Conservation (phyloP, 2,888 invertebrate genomes). For the Patella ulyssiponensis region DNA sequence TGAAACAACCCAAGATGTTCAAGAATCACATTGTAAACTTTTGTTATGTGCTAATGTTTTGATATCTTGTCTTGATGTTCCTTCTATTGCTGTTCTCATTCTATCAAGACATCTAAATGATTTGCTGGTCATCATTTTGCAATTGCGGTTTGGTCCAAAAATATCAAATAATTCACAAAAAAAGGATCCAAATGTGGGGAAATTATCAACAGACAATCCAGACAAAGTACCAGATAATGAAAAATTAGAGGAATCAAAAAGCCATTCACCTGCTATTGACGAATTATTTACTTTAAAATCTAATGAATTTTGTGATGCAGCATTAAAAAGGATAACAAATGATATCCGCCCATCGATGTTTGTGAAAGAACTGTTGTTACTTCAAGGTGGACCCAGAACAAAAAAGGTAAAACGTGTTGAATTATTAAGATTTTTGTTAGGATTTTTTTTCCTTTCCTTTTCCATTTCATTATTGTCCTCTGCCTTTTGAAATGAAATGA, state of each 20-base stretch:
- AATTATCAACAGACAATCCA: not conserved
- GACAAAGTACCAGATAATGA: not conserved
- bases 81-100: slow-evolving; percentile 75
- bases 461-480: too few species aligned
- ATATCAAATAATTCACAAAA: slow-evolving; percentile 71
- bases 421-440: too few species aligned
- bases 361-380: slow-evolving; percentile 81
- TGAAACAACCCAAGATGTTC: slow-evolving; percentile 19
- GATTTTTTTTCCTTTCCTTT: too few species aligned
- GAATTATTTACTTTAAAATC: slow-evolving; percentile 16
- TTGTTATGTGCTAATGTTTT: slow-evolving; percentile 48
- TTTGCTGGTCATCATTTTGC: slow-evolving; percentile 80
- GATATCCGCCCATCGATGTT: slow-evolving; percentile 78
- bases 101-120: slow-evolving; percentile 77
- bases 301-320: slow-evolving; percentile 43
- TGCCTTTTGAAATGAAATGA: too few species aligned
- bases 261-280: slow-evolving; percentile 9
- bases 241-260: not conserved
- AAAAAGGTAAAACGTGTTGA: slow-evolving; percentile 13
- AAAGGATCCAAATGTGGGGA: not conserved
- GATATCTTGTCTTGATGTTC: slow-evolving; percentile 40
- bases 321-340: slow-evolving; percentile 75
- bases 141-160: slow-evolving; percentile 79
- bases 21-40: slow-evolving; percentile 41
- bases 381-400: slow-evolving; percentile 72